Percentiles rank a stretch among this genome's conserved stretches.
Conservation (phyloP, 2,113 vertebrate genomes). For the Monarcha castaneiventris region DNA sequence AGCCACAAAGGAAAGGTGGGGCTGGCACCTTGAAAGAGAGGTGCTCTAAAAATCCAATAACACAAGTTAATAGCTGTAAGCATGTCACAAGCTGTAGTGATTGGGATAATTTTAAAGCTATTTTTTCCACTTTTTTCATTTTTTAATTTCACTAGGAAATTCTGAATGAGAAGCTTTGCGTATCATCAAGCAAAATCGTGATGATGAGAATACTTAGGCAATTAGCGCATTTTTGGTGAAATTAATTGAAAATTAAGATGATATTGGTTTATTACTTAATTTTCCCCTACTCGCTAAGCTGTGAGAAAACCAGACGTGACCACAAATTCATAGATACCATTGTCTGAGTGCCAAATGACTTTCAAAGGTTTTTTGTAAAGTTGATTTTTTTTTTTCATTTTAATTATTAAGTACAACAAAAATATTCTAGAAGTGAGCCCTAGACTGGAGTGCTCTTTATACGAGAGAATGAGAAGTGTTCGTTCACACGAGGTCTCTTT, state of each 20-base stretch:
- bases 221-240: rapidly evolving
- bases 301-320: rapidly evolving
- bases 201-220: neutral
- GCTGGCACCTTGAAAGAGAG: rapidly evolving
- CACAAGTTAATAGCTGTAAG: rapidly evolving
- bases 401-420: rapidly evolving
- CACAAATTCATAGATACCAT: rapidly evolving
- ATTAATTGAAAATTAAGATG: rapidly evolving
- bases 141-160: neutral
- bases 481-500: rapidly evolving
- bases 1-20: rapidly evolving
- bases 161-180: neutral
- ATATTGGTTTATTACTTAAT: rapidly evolving
- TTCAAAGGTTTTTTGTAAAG: rapidly evolving
- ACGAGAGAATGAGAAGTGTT: rapidly evolving
- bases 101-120: rapidly evolving
- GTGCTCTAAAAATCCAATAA: rapidly evolving
- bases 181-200: rapidly evolving
- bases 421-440: rapidly evolving
- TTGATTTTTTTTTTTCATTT: rapidly evolving
- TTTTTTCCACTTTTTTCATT: rapidly evolving
- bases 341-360: rapidly evolving
- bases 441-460: rapidly evolving
- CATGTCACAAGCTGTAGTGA: rapidly evolving
- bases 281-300: neutral